A percentile compares a stretch with the other conserved stretches of the same genome.
These are phyloP conservation scores for Cephus nigrinus DNA, from an alignment of 2,888 invertebrate species.

Conservation along the genomic window DNA sequence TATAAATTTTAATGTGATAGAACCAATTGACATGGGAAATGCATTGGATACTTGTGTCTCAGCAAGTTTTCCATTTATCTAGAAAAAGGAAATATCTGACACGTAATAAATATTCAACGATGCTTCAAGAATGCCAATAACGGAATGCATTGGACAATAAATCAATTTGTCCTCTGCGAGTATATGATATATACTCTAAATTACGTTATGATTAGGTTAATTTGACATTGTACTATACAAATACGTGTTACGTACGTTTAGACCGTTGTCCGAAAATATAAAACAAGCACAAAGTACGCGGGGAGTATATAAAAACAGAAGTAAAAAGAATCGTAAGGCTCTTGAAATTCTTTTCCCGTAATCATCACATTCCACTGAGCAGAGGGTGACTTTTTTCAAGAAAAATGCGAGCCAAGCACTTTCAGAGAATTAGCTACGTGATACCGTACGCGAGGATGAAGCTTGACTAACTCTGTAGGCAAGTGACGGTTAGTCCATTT, in stretches of 20 bases:
- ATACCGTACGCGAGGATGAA: background rate
- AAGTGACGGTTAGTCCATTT: background rate
- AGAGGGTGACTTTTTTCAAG: background rate
- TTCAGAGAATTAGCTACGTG: background rate
- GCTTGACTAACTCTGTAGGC: background rate
- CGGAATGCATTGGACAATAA: background rate
- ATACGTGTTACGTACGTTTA: background rate
- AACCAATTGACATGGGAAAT: background rate
- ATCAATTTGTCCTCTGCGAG: background rate
- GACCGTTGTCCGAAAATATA: background rate
- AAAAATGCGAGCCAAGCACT: background rate
- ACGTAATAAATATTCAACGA: background rate
- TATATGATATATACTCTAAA: background rate
- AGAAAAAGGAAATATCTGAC: background rate
- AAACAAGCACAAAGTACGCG: background rate
- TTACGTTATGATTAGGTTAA: background rate
- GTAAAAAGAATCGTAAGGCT: background rate
- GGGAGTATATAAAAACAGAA: background rate
- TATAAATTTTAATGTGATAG: background rate
- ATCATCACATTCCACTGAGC: too few relatives aligned
- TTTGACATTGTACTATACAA: background rate
- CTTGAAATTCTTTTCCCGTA: too few relatives aligned
- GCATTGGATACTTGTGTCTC: background rate
- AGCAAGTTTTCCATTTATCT: background rate
- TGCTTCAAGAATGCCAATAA: background rate